Evolutionary conservation across 2,113 vertebrate species (phyloP).

Genomic region (Tupaia tana): DNA sequence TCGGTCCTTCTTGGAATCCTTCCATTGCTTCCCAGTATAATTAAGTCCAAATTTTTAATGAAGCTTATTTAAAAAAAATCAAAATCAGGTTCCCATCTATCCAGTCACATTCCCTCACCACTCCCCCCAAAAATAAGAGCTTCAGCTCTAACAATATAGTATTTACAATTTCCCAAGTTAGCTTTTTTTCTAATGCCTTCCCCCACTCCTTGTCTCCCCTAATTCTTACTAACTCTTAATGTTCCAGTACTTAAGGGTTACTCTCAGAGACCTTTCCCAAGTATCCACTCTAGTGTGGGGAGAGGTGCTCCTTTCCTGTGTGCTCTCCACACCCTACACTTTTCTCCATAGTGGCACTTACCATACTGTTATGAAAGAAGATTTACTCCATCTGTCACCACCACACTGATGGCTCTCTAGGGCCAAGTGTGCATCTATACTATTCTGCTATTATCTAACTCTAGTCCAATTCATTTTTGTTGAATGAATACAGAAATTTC

Average conservation of each 20-base stretch:
- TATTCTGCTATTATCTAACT: neutral
- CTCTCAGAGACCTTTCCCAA: neutral
- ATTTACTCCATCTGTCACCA: neutral
- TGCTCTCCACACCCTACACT: neutral
- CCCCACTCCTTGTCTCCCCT: neutral
- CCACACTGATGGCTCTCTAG: neutral
- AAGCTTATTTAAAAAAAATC: neutral
- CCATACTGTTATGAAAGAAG: neutral
- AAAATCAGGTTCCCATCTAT: neutral
- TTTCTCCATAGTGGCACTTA: neutral
- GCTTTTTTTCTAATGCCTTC: neutral
- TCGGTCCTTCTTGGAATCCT: neutral
- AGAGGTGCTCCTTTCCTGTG: neutral
- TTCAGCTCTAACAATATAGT: neutral
- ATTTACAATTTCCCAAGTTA: neutral
- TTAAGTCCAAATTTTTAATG: conserved; percentile 8
- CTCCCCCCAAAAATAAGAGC: neutral
- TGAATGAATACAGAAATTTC: conserved; percentile 13
- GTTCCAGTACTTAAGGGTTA: neutral
- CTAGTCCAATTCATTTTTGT: neutral
- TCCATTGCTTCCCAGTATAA: neutral
- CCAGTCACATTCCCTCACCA: neutral
- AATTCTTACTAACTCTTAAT: neutral
- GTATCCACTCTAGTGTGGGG: neutral
- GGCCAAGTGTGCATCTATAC: neutral